Conservation (phyloP, 1,140 invertebrate species). For the Brachionus koreanus region DNA sequence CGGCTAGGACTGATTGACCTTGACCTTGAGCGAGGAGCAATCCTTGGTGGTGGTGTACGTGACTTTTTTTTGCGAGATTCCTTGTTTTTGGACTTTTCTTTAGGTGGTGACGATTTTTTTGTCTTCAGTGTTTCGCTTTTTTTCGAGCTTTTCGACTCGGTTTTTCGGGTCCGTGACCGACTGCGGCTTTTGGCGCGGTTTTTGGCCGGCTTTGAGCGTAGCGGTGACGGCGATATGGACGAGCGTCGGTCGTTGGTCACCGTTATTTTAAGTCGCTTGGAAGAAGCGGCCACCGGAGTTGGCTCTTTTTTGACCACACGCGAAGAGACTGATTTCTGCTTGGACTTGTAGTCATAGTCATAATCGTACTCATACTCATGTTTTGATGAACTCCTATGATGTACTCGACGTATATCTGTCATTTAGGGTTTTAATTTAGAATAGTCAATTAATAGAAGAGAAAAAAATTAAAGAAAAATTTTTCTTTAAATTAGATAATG, state of each 20-base stretch:
- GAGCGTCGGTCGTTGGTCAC: not conserved
- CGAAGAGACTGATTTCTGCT: not conserved
- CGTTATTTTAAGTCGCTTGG: not conserved
- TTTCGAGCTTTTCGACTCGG: not conserved
- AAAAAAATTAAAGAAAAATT: not conserved
- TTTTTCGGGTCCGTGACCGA: not conserved
- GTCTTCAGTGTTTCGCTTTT: not conserved
- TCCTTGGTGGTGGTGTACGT: not conserved
- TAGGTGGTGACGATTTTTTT: not conserved
- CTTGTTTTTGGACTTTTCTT: not conserved
- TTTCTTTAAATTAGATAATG: constrained; percentile 3
- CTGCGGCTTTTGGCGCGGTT: not conserved
- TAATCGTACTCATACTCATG: constrained; percentile 3
- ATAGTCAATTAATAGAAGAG: not conserved
- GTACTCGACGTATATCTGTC: constrained; percentile 35
- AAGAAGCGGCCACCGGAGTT: not conserved
- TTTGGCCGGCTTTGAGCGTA: not conserved
- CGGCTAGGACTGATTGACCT: not conserved
- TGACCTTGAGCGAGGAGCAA: not conserved
- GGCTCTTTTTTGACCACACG: constrained; percentile 18
- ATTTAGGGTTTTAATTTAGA: constrained; percentile 19
- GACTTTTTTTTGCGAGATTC: not conserved
- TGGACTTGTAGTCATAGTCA: not conserved
- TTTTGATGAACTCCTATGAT: constrained; percentile 23
- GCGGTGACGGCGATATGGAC: not conserved